A percentile compares a stretch with the other conserved stretches of the same genome.
Evolutionary conservation across 2,797 vertebrate genomes (phyloP).

Genomic region (Sebastolobus altivelis): DNA sequence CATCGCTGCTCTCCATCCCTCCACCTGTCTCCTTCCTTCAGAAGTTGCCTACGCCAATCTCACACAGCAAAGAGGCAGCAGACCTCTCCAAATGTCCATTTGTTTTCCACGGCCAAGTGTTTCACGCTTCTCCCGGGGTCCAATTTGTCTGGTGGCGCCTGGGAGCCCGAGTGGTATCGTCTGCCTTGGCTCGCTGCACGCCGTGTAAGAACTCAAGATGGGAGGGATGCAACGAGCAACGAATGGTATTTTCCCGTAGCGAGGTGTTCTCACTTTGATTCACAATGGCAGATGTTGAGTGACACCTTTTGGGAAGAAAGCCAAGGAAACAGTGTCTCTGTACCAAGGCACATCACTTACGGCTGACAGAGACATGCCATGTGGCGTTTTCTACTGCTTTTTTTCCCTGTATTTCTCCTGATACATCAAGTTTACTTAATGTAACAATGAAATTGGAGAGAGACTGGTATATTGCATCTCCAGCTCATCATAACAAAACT

Average conservation of each 20-base stretch:
- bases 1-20: constrained; percentile 21
- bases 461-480: not conserved
- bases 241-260: constrained; percentile 33
- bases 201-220: constrained; percentile 39
- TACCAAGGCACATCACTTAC: constrained; percentile 31
- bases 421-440: constrained; percentile 23
- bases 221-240: constrained; percentile 11
- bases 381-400: constrained; percentile 33
- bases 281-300: constrained; percentile 62
- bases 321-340: constrained; percentile 42
- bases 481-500: constrained; percentile 1
- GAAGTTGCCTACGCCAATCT: constrained; percentile 50
- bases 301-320: constrained; percentile 61
- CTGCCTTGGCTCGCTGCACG: constrained; percentile 26
- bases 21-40: constrained; percentile 66
- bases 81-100: constrained; percentile 61
- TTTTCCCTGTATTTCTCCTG: not conserved
- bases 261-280: constrained; percentile 59
- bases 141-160: constrained; percentile 57
- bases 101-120: constrained; percentile 65
- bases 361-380: constrained; percentile 45
- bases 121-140: constrained; percentile 55
- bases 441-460: not conserved
- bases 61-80: constrained; percentile 29
- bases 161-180: constrained; percentile 25